Evolutionary conservation across 2,113 vertebrate genomes (phyloP).

Genomic region (Hypocryptadius cinnamomeus): DNA sequence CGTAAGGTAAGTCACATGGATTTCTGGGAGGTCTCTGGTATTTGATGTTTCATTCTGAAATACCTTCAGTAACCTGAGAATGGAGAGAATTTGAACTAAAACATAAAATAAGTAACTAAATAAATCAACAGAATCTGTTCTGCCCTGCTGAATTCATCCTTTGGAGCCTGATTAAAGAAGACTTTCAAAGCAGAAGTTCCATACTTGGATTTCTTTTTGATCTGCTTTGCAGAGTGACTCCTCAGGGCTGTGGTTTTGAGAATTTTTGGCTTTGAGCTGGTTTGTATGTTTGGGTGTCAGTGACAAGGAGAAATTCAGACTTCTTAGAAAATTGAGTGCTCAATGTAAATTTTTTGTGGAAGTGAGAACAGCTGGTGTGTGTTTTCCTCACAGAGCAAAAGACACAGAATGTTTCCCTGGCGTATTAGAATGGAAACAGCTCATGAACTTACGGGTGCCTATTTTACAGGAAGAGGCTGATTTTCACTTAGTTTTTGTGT

Average conservation of each 20-base stretch:
- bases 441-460: fast-evolving
- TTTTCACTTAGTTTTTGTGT: not conserved
- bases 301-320: not conserved
- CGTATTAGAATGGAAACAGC: not conserved
- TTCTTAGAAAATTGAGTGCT: not conserved
- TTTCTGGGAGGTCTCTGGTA: not conserved
- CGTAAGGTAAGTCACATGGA: not conserved
- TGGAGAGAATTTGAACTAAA: not conserved
- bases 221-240: not conserved
- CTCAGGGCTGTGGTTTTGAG: not conserved
- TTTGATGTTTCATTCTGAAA: conserved; percentile 1
- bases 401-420: not conserved
- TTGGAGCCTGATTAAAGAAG: not conserved
- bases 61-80: not conserved
- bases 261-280: not conserved
- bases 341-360: not conserved
- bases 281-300: not conserved
- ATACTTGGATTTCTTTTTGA: not conserved
- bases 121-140: not conserved
- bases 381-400: not conserved
- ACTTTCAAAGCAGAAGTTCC: not conserved
- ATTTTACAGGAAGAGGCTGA: not conserved
- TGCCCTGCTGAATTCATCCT: not conserved
- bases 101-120: not conserved
- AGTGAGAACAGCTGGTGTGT: not conserved